Evolutionary conservation across 2,888 invertebrate genomes (phyloP).

Genomic region (Trachelus tabidus): DNA sequence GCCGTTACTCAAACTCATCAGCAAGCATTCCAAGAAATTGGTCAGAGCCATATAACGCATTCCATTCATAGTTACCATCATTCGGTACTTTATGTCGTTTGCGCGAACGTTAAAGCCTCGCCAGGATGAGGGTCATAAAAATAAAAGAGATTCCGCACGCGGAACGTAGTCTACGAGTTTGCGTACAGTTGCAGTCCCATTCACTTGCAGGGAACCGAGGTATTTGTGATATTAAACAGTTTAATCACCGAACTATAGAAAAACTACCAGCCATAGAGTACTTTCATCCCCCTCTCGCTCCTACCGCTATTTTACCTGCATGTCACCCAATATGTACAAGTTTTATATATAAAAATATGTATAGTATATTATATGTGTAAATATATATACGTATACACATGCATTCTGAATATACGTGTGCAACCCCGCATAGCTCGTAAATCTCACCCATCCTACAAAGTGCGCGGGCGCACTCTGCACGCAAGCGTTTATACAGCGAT

Average conservation of each 20-base stretch:
- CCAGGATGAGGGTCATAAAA: neutral
- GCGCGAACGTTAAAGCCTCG: neutral
- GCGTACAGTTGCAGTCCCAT: neutral
- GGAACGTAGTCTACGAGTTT: neutral
- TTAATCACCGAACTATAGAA: conserved; percentile 54
- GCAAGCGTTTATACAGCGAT: conserved; percentile 20
- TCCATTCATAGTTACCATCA: neutral
- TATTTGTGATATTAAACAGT: conserved; percentile 56
- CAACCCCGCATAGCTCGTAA: conserved; percentile 27
- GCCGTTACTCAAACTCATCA: neutral
- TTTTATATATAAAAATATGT: neutral
- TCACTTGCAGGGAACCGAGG: conserved; percentile 13
- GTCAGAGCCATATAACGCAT: neutral
- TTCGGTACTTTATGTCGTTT: neutral
- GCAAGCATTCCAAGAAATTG: neutral
- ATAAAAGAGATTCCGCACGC: neutral
- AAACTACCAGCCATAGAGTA: conserved; percentile 28
- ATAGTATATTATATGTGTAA: neutral
- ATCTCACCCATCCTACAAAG: conserved; percentile 18
- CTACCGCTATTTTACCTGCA: neutral
- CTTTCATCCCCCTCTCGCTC: neutral
- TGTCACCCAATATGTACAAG: neutral
- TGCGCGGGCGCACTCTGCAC: conserved; percentile 8
- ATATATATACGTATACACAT: too few relatives aligned
- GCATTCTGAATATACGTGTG: neutral